phyloP scores from a whole-genome alignment of 1,140 invertebrate species.

The Mizuhopecten yessoensis region DNA sequence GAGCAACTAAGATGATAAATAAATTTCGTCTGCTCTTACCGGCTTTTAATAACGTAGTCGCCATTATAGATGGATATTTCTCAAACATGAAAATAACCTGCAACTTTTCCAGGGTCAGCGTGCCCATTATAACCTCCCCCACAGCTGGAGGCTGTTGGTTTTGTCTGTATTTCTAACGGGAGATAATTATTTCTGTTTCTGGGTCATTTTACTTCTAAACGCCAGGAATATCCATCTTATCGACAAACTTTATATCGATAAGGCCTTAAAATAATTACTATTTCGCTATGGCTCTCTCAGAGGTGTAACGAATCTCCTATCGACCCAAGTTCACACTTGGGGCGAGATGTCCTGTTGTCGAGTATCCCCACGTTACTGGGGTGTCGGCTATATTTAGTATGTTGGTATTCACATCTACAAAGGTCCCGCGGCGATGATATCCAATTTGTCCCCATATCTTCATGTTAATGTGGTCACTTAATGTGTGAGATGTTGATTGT shows the following conservation, averaged over 20 bases:
- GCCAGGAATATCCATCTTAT: neutral
- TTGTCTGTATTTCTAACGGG: neutral
- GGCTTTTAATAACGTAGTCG: too few relatives aligned
- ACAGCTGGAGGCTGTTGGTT: neutral
- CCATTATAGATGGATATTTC: neutral
- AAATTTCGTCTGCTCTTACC: neutral
- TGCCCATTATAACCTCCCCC: neutral
- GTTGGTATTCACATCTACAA: neutral
- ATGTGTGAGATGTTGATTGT: neutral
- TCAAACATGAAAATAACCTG: neutral
- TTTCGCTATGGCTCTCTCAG: neutral
- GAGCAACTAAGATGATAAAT: neutral
- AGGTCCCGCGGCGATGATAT: neutral
- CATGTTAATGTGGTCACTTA: neutral
- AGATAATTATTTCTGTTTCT: neutral
- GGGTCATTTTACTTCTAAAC: neutral
- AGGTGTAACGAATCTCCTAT: neutral
- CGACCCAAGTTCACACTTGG: neutral
- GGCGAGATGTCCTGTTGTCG: slow-evolving; percentile 20
- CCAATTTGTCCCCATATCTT: neutral
- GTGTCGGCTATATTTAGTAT: neutral
- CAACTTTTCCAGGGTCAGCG: neutral
- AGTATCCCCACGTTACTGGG: neutral
- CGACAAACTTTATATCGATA: neutral
- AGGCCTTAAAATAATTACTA: neutral